These are phyloP conservation scores for Crotophaga sulcirostris DNA, from an alignment of 2,113 vertebrate genomes.

Conservation along the genomic window DNA sequence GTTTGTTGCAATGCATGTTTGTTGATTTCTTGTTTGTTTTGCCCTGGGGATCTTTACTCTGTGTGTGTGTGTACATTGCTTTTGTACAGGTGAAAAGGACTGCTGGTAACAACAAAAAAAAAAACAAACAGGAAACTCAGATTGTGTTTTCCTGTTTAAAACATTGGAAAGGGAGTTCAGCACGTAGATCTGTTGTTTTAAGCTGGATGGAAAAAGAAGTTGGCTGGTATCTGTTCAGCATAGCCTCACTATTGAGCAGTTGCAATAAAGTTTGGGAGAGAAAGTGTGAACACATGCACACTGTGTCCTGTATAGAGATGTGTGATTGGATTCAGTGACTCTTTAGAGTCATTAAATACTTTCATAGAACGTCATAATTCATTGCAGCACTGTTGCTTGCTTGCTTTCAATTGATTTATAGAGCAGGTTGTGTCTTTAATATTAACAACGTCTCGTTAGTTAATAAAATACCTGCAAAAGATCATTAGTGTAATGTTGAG, in stretches of 20 bases:
- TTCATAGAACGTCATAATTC: not conserved
- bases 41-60: not conserved
- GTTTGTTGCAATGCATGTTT: not conserved
- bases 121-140: not conserved
- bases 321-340: not conserved
- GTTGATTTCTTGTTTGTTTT: not conserved
- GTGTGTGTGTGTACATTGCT: not conserved
- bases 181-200: not conserved
- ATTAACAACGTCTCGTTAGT: not conserved
- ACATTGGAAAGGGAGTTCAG: not conserved
- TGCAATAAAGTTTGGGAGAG: not conserved
- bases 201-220: not conserved
- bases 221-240: not conserved
- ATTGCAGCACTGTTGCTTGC: not conserved
- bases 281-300: accelerated
- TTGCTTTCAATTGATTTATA: not conserved
- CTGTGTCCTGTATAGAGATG: not conserved
- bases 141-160: not conserved
- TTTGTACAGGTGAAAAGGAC: not conserved
- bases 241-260: not conserved
- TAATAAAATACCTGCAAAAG: not conserved
- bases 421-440: not conserved
- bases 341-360: not conserved
- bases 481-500: not conserved
- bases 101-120: not conserved